phyloP scores from a whole-genome alignment of 2,113 vertebrate genomes.

The Rhinolophus sinicus region DNA sequence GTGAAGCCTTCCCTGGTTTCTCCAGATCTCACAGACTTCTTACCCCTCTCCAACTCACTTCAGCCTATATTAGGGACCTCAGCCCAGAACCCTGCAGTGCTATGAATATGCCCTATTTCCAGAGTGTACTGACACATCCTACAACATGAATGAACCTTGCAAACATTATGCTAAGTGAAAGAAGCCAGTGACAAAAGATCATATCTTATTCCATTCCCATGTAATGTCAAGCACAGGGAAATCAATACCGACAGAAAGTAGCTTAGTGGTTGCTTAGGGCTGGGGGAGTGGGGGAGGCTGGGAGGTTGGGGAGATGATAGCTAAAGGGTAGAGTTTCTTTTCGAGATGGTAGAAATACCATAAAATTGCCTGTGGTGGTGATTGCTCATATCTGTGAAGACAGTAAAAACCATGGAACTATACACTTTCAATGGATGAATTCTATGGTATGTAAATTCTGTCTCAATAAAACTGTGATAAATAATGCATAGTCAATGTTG shows the following conservation, averaged over 20 bases:
- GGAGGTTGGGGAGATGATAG: neutral
- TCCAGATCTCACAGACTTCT: neutral
- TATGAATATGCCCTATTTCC: neutral
- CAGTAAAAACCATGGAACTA: neutral
- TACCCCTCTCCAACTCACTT: neutral
- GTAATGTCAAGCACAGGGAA: neutral
- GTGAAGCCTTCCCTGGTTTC: neutral
- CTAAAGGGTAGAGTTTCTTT: neutral
- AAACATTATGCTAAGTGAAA: neutral
- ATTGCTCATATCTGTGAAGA: neutral
- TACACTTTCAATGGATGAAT: neutral
- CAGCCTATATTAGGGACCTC: neutral
- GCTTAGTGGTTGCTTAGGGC: neutral
- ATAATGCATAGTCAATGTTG: neutral
- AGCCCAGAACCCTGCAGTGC: neutral
- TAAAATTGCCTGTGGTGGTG: too few relatives aligned
- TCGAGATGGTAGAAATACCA: neutral
- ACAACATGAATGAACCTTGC: neutral
- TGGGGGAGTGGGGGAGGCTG: neutral
- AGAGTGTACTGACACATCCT: neutral
- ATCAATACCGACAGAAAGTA: neutral
- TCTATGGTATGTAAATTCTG: neutral
- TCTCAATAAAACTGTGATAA: neutral
- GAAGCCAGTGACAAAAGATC: neutral
- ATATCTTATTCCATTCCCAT: accelerated